phyloP scores from a whole-genome alignment of 2,113 vertebrate species.

The Rhadina sibilatrix region DNA sequence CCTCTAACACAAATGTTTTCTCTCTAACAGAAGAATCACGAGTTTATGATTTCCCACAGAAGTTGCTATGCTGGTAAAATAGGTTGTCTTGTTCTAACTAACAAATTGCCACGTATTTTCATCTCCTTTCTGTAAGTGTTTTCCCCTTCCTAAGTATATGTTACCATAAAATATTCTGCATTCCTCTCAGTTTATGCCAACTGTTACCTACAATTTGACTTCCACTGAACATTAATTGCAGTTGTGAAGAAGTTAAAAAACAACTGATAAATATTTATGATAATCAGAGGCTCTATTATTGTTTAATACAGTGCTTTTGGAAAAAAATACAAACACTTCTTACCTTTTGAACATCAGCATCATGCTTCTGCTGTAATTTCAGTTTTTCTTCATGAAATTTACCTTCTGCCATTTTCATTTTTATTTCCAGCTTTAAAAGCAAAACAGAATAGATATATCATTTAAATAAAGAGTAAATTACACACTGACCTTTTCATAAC shows the following conservation, averaged over 20 bases:
- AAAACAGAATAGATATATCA: not conserved
- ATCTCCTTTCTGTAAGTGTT: not conserved
- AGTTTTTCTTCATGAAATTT: slow-evolving; percentile 92
- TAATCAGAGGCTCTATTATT: not conserved
- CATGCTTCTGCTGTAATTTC: slow-evolving; percentile 89
- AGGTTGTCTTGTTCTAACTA: not conserved
- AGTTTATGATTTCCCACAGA: not conserved
- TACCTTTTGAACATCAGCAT: slow-evolving; percentile 91
- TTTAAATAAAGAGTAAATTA: slow-evolving; percentile 23
- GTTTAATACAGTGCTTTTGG: not conserved
- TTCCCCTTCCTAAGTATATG: not conserved
- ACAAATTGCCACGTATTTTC: not conserved
- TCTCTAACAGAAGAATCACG: not conserved
- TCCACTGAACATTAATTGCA: not conserved
- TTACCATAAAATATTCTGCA: not conserved
- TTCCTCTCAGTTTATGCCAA: not conserved
- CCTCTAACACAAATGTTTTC: not conserved
- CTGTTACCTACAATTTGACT: not conserved
- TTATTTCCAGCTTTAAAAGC: slow-evolving; percentile 81
- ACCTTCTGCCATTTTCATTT: slow-evolving; percentile 85
- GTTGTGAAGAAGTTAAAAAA: not conserved
- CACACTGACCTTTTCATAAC: not conserved
- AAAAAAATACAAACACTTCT: not conserved
- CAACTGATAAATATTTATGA: not conserved
- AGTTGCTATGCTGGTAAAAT: not conserved